phyloP scores from a whole-genome alignment of 2,888 invertebrate genomes.

The Thelaira solivaga region DNA sequence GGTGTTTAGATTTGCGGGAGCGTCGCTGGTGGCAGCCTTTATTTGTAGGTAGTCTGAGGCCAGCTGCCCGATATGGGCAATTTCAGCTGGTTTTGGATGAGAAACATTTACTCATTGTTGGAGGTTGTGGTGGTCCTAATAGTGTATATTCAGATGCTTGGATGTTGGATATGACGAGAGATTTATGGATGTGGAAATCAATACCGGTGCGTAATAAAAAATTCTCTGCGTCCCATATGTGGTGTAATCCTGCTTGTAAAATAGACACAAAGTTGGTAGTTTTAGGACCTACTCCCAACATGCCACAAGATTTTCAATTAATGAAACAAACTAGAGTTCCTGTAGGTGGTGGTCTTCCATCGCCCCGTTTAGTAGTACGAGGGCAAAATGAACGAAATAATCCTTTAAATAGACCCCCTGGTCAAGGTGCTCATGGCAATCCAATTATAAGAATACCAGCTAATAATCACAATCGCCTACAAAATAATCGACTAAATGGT shows the following conservation, averaged over 20 bases:
- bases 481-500: slow-evolving; percentile 61
- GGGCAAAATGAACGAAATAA: slow-evolving; percentile 60
- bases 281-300: slow-evolving; percentile 77
- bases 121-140: slow-evolving; percentile 92
- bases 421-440: slow-evolving; percentile 37
- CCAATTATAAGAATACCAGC: slow-evolving; percentile 49
- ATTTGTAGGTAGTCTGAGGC: slow-evolving; percentile 81
- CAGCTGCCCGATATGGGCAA: slow-evolving; percentile 93
- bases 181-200: slow-evolving; percentile 86
- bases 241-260: slow-evolving; percentile 94
- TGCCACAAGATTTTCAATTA: slow-evolving; percentile 76
- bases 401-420: slow-evolving; percentile 59
- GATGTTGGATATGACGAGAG: slow-evolving; percentile 86
- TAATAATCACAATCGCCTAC: slow-evolving; percentile 53
- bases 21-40: slow-evolving; percentile 87
- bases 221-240: slow-evolving; percentile 90
- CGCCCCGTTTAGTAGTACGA: slow-evolving; percentile 62
- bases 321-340: slow-evolving; percentile 75
- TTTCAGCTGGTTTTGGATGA: slow-evolving; percentile 91
- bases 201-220: slow-evolving; percentile 86
- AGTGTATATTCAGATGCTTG: slow-evolving; percentile 93
- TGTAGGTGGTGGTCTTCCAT: slow-evolving; percentile 66
- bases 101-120: slow-evolving; percentile 87
- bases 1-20: slow-evolving; percentile 89
- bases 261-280: slow-evolving; percentile 86